Base-by-base conservation (phyloP, 2,113 vertebrate genomes). In the Chascanopsetta lugubris region DNA sequence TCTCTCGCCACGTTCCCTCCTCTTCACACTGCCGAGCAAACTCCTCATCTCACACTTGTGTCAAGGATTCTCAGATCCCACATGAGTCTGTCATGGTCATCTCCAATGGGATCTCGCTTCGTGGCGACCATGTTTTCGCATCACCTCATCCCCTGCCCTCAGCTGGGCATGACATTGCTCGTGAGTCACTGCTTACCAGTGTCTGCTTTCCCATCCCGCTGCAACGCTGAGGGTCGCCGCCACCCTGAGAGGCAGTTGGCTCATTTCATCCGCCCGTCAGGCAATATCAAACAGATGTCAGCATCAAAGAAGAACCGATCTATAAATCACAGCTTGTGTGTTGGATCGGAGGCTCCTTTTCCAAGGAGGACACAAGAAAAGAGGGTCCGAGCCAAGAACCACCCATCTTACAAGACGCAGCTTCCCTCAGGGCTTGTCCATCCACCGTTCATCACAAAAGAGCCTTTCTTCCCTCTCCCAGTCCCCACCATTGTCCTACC, bases 281-380 rank as follows among this genome's bases (percentile, higher is more conserved):
- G 75, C 73, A 79, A 85, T 88, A 87, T 90, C 86, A 87, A 90
- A 88, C 86, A 92, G 86, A 92, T 87, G 87, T 88, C 88, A 75
- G 81, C 89, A 87, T 91, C 88, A 92, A 91, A 92, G 88, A 82
- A 70, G 77, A 84, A 75, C 83, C 66, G 71, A 88, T 90, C 69
- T 86, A 86, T 90, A 87, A 91, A 90, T 90, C 88, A 85, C 75
- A 77, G 88, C 75, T 85, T 89, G 88, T 86, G 80, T 85, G 76
- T 87, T 87, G 84, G 77, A 82, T 69, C 20, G 30, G 81, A 79
- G 81, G 84, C 80, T 77, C 79, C 48, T 46, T 72, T 85, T 75
- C 85, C 71, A 74, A 78, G 64, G 71, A 77, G 84, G 88, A 87
- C 86, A 89, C 73, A 83, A 82, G 84, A 91, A 83, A 86, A 73